These are phyloP conservation scores for Amblyjoppa proteus DNA, from an alignment of 2,888 invertebrate genomes.

Conservation along the genomic window DNA sequence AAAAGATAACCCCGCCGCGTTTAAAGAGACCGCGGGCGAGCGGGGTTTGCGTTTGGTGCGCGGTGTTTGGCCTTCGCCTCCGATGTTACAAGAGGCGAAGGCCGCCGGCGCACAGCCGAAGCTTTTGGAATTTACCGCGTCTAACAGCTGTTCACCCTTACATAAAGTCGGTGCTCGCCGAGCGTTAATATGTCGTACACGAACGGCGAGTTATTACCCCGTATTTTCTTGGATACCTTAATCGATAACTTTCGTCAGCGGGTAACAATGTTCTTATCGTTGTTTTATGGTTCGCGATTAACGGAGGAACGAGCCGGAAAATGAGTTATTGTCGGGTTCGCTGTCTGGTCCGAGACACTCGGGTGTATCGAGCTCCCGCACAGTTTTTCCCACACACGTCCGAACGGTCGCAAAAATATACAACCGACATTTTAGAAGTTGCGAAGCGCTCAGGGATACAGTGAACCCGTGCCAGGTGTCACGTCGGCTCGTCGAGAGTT, in stretches of 20 bases:
- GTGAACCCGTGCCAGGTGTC: constrained; percentile 44
- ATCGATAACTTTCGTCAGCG: constrained; percentile 33
- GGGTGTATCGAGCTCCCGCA: neutral
- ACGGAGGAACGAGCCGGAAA: constrained; percentile 3
- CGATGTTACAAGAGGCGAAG: constrained; percentile 21
- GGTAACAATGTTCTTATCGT: constrained; percentile 4
- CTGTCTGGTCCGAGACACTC: neutral
- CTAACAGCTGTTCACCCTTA: constrained; percentile 57
- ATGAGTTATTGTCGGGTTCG: neutral
- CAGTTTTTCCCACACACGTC: neutral
- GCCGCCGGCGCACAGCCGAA: constrained; percentile 16
- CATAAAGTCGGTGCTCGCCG: constrained; percentile 38
- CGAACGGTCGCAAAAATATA: constrained; percentile 17
- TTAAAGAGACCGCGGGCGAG: constrained; percentile 64
- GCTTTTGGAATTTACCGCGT: constrained; percentile 62
- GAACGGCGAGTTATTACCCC: constrained; percentile 26
- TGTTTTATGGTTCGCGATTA: constrained; percentile 7
- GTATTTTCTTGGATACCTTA: constrained; percentile 23
- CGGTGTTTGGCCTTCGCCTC: constrained; percentile 35
- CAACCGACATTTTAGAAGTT: constrained; percentile 30
- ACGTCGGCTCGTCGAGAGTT: constrained; percentile 60
- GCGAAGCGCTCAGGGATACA: constrained; percentile 18
- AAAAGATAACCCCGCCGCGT: constrained; percentile 73
- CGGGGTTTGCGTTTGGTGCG: constrained; percentile 41
- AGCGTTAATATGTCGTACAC: constrained; percentile 45